Evolutionary conservation across 2,113 vertebrate genomes (phyloP), one percentile per base, ranked within the genome.

Genomic region (Oryzias woworae): DNA sequence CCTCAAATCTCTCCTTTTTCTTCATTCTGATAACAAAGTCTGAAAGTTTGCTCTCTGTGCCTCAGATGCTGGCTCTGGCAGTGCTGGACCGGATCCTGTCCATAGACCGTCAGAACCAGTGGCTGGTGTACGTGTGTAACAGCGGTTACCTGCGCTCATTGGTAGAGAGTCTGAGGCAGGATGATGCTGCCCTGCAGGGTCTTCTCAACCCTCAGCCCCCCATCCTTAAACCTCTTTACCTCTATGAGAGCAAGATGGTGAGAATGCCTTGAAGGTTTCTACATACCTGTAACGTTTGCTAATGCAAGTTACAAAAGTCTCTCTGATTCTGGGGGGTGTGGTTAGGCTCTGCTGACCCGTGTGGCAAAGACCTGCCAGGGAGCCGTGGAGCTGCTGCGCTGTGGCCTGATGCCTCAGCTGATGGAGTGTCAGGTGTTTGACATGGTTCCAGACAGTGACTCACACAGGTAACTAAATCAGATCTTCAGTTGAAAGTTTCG

Each of bases 211-310:
- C 96, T 18, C 97, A 98, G 69, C 94, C 96, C 0, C 97, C 96
- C 1, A 83, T 95, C 5, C 91, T 99, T 64, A 99, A 99, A 85
- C 95, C 96, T 0, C 88, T 99, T 17, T 99, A 98, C 79, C 96
- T 97, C 58, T 98, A 97, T 0, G 96, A 98, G 77, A 98, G 96
- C 84, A 99, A 99, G 90, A 98, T 99, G 96, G 97, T 97, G 91
- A 92, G 77, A 0, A 48, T 16, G 7, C 20, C 50, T 47, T 17
- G 12, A 12, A 36, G 36, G 36, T 36, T 36, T 3, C 36, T 10
- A 0, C 36, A 3, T 10, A 12, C 36, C 36, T 36, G 36, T 2
- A 36, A 10, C 8, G 36, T 12, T 36, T 36, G 10, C 16, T 47
- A 18, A 3, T 47, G 45, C 5, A 47, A 47, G n/a, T 47, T 2